phyloP scores from a whole-genome alignment of 2,113 vertebrate genomes.

The Pelodiscus sinensis region DNA sequence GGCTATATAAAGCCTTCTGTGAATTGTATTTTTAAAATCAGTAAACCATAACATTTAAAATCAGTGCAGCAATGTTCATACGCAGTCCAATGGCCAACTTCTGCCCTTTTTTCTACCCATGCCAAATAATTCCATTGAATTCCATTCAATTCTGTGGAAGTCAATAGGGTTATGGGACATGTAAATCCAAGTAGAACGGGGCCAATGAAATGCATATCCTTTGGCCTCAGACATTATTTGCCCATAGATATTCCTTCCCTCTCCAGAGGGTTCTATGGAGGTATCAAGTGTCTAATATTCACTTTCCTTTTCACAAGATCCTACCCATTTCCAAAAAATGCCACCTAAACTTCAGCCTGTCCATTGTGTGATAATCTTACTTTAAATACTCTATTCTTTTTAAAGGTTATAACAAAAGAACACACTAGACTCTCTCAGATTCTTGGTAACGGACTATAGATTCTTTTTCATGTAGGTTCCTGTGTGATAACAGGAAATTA shows the following conservation, averaged over 20 bases:
- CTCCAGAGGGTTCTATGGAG: neutral
- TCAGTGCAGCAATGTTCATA: neutral
- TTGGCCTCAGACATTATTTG: neutral
- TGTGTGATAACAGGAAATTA: neutral
- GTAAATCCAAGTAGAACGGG: neutral
- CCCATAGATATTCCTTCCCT: neutral
- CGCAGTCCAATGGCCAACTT: neutral
- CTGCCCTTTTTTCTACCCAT: neutral
- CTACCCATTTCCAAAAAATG: neutral
- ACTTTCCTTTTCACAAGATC: constrained; percentile 27
- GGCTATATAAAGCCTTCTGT: neutral
- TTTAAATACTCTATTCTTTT: accelerated
- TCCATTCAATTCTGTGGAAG: neutral
- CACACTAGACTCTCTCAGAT: neutral
- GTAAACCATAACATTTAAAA: neutral
- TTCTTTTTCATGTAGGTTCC: neutral
- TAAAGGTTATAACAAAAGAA: neutral
- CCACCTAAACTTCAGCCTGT: neutral
- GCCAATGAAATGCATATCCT: neutral
- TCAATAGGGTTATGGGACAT: neutral
- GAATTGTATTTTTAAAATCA: neutral
- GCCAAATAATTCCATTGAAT: neutral
- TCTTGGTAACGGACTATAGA: neutral
- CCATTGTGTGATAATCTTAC: neutral
- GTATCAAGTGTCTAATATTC: neutral